Conservation (phyloP, 2,797 vertebrate genomes). For the Macropodus opercularis region DNA sequence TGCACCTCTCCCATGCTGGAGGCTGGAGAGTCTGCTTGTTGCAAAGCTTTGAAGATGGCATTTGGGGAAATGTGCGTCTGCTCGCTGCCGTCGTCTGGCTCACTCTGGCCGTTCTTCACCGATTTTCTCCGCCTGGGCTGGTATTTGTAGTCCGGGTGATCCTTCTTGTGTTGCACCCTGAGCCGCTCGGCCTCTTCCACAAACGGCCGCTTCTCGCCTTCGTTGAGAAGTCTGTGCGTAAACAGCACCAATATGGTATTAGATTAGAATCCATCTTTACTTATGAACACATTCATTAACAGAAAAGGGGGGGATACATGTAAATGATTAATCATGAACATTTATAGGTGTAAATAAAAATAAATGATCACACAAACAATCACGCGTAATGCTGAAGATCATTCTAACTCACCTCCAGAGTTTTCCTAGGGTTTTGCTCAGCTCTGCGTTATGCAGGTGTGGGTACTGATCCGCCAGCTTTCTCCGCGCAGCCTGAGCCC, state of each 20-base stretch:
- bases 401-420: slow-evolving; percentile 90
- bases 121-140: slow-evolving; percentile 94
- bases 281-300: too few species aligned
- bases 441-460: slow-evolving; percentile 95
- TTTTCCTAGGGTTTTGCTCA: slow-evolving; percentile 96
- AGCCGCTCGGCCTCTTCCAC: slow-evolving; percentile 96
- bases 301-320: too few species aligned
- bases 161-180: slow-evolving; percentile 97
- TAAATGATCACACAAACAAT: too few species aligned
- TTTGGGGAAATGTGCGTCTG: slow-evolving; percentile 95
- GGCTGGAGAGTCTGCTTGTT: slow-evolving; percentile 93
- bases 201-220: slow-evolving; percentile 94
- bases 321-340: background rate
- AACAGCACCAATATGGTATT: background rate
- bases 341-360: background rate
- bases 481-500: slow-evolving; percentile 93
- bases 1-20: slow-evolving; percentile 97
- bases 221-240: slow-evolving; percentile 88
- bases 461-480: slow-evolving; percentile 96
- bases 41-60: slow-evolving; percentile 96
- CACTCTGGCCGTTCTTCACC: slow-evolving; percentile 92
- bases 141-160: slow-evolving; percentile 97
- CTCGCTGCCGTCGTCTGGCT: slow-evolving; percentile 89
- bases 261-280: too few species aligned
- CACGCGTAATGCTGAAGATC: slow-evolving; percentile 4